Base-by-base conservation (phyloP, 30 jellyfish, hydroid and myxozoan genomes). In the Aurelia sp. region DNA sequence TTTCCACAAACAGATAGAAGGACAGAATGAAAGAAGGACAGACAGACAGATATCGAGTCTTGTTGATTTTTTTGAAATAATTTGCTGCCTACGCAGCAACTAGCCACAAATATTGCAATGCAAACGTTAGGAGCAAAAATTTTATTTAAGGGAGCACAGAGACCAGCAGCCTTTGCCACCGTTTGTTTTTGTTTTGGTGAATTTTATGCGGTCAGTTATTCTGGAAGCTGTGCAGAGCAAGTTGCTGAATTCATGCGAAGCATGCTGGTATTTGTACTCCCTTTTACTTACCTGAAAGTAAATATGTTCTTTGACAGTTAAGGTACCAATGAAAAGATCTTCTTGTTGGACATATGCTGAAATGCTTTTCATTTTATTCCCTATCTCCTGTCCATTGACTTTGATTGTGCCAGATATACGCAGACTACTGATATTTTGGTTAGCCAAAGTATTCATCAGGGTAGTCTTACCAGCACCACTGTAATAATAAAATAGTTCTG, bases 401-500 rank as follows among this genome's bases (percentile, higher is more conserved):
- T 62, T 57, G 78, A 94, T 80, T 31, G 82, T 44, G 19, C 99
- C 99, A 72, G 88, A 64, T 13, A 89, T 67, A 20, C 71, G 59
- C 58, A 94, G 74, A 16, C 66, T 50, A 5, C 85, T 64, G 67
- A 89, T 69, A 50, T 94, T 83, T 55, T 94, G 97, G n/a, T 87
- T 85, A 31, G 99, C 92, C 72, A 94, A 52, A 2, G 77, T 91
- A 55, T 94, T 94, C 92, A 94, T 77, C 64, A 94, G 74, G 3
- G 99, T 94, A 11, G 99, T 94, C 72, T 94, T 94, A 7, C 99
- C 99, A 76, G 99, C 99, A 72, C 99, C 99, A 94, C 99, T 93
- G 72, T 19, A 73, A 63, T 19, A 73, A 63, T 52, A 65, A 44
- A 7, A 44, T 44, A 0, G 55, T 8, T 44, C 50, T 4, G 0